phyloP scores from a whole-genome alignment of 1,140 invertebrate species.

The Drosophila setifemur region DNA sequence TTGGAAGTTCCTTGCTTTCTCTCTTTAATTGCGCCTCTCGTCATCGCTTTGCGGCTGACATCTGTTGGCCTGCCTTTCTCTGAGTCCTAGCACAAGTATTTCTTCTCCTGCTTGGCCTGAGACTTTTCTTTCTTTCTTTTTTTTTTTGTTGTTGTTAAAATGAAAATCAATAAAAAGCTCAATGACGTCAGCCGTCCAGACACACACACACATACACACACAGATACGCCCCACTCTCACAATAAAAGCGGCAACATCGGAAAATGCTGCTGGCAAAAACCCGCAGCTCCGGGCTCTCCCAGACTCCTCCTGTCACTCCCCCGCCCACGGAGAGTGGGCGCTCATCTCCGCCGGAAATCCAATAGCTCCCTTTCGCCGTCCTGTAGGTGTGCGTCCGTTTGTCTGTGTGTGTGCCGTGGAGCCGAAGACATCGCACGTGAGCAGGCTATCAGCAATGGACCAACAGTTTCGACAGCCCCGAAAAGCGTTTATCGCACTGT shows the following conservation, averaged over 20 bases:
- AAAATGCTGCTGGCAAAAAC: slow-evolving; percentile 25
- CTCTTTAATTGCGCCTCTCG: slow-evolving; percentile 22
- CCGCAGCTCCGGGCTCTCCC: slow-evolving; percentile 21
- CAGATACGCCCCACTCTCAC: slow-evolving; percentile 1
- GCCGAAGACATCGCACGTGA: slow-evolving; percentile 55
- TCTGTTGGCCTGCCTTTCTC: slow-evolving; percentile 43
- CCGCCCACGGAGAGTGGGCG: not conserved
- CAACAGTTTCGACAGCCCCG: slow-evolving; percentile 29
- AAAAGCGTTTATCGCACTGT: slow-evolving; percentile 18
- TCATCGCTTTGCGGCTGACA: slow-evolving; percentile 23
- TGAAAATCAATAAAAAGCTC: slow-evolving; percentile 82
- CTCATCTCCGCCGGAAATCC: slow-evolving; percentile 31
- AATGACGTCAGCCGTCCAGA: slow-evolving; percentile 73
- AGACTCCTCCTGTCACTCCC: slow-evolving; percentile 15
- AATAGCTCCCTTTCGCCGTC: slow-evolving; percentile 29
- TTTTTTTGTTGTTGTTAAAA: slow-evolving; percentile 54
- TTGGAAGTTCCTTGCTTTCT: not conserved
- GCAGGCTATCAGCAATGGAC: slow-evolving; percentile 47
- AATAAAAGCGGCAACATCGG: slow-evolving; percentile 12
- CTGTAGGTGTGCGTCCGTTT: slow-evolving; percentile 1
- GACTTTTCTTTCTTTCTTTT: no score
- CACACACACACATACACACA: slow-evolving; percentile 21
- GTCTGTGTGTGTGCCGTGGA: slow-evolving; percentile 7
- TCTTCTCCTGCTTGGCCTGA: slow-evolving; percentile 1
- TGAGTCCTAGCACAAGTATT: slow-evolving; percentile 50